A percentile compares a stretch with the other conserved stretches of the same genome.
These are phyloP conservation scores for Neogale vison DNA, from an alignment of 2,113 vertebrate species.

Conservation along the genomic window DNA sequence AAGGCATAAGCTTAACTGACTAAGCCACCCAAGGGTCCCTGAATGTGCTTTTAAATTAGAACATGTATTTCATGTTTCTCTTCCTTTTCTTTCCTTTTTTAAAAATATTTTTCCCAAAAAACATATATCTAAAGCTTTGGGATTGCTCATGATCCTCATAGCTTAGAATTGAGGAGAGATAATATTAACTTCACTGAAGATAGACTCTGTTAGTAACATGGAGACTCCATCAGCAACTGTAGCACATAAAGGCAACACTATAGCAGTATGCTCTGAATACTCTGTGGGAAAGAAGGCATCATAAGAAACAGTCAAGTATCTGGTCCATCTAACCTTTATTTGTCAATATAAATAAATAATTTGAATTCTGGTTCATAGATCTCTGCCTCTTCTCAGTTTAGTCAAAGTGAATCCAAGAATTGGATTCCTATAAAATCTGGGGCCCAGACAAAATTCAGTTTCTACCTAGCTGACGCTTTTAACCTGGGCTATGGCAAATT, in stretches of 20 bases:
- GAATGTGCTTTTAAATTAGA: background rate
- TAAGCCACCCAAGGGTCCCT: background rate
- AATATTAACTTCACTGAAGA: background rate
- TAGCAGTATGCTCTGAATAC: background rate
- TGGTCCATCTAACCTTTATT: background rate
- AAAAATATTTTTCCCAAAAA: background rate
- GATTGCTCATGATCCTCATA: background rate
- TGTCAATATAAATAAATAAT: background rate
- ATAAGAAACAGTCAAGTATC: background rate
- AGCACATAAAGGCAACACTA: rapidly evolving
- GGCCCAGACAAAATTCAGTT: background rate
- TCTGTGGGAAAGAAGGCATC: background rate
- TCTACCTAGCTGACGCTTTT: background rate
- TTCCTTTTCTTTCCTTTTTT: background rate
- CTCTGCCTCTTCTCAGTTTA: background rate
- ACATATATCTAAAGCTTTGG: background rate
- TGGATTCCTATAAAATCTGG: background rate
- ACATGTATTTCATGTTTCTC: background rate
- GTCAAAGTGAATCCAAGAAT: background rate
- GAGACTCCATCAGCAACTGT: background rate
- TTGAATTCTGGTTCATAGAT: background rate
- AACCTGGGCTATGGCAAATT: background rate
- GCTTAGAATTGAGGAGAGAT: background rate
- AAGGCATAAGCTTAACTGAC: background rate
- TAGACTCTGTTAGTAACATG: background rate